phyloP scores from a whole-genome alignment of 2,113 vertebrate genomes.

The Phylloscopus trochilus region DNA sequence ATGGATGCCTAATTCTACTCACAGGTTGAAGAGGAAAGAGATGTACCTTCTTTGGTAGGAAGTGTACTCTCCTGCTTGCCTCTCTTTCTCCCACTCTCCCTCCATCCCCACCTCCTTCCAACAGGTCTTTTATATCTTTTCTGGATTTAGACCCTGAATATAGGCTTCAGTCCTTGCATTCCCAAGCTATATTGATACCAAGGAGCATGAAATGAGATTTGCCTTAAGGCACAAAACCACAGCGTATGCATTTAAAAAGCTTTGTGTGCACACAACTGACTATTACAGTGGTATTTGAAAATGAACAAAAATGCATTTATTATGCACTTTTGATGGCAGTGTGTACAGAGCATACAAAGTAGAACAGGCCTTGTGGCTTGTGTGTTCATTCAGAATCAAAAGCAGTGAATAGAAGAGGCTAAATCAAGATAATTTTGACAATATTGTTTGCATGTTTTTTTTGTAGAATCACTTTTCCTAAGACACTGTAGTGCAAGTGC shows the following conservation, averaged over 20 bases:
- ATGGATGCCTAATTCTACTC: not conserved
- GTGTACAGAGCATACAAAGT: not conserved
- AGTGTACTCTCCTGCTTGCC: not conserved
- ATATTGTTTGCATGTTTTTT: not conserved
- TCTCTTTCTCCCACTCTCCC: not conserved
- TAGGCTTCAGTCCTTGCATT: not conserved
- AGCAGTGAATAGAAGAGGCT: not conserved
- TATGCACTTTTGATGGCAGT: not conserved
- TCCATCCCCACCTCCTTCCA: not conserved
- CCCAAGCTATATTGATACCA: not conserved
- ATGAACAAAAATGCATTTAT: constrained; percentile 3
- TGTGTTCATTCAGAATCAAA: not conserved
- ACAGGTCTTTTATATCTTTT: not conserved
- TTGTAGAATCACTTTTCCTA: not conserved
- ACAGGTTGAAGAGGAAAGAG: not conserved
- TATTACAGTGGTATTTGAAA: constrained; percentile 37
- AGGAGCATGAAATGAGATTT: not conserved
- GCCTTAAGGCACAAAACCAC: not conserved
- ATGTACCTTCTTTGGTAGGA: not conserved
- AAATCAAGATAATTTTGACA: not conserved
- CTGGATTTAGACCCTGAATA: not conserved
- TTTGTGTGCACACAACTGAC: constrained; percentile 1
- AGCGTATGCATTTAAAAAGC: not conserved
- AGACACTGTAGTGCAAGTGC: not conserved
- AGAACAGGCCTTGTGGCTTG: not conserved